Percentiles rank a stretch among this genome's conserved stretches.
Evolutionary conservation across 2,797 vertebrate species (phyloP).

Genomic region (Danio tinwini): DNA sequence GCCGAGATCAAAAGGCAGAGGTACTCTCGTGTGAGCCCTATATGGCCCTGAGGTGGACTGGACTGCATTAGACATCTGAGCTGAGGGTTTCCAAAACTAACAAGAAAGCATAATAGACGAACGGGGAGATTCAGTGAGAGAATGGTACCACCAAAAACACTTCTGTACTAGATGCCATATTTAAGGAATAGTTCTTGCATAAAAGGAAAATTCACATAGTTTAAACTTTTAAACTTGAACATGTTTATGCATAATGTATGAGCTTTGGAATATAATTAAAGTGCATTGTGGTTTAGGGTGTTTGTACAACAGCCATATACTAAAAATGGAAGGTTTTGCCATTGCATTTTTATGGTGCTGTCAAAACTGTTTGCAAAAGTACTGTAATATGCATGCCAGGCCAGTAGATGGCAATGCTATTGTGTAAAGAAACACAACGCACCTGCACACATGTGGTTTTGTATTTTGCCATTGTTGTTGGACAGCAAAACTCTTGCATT

Average conservation of each 20-base stretch:
- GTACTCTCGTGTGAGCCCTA: conserved; percentile 39
- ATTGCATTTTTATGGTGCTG: no score
- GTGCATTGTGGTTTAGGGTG: neutral
- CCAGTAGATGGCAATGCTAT: no score
- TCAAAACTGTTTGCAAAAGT: no score
- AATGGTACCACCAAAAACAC: conserved; percentile 8
- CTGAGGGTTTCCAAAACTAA: conserved; percentile 40
- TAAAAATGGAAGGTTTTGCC: no score
- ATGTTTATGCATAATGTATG: conserved; percentile 4
- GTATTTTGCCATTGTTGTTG: no score
- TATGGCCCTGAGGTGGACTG: conserved; percentile 35
- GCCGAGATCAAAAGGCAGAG: conserved; percentile 52
- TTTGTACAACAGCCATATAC: no score
- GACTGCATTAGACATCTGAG: conserved; percentile 36
- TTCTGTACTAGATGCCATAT: conserved; percentile 1
- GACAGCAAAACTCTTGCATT: no score
- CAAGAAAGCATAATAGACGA: conserved; percentile 40
- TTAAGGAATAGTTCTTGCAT: conserved; percentile 18
- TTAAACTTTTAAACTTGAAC: no score
- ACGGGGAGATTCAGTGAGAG: conserved; percentile 32
- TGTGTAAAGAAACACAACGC: no score
- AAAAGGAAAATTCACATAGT: neutral
- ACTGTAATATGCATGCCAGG: no score
- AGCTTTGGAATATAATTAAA: neutral
- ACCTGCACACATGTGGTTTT: no score